A percentile compares a stretch with the other conserved stretches of the same genome.
These are phyloP conservation scores for Luffia ferchaultella DNA, from an alignment of 2,888 invertebrate genomes.

Conservation along the genomic window DNA sequence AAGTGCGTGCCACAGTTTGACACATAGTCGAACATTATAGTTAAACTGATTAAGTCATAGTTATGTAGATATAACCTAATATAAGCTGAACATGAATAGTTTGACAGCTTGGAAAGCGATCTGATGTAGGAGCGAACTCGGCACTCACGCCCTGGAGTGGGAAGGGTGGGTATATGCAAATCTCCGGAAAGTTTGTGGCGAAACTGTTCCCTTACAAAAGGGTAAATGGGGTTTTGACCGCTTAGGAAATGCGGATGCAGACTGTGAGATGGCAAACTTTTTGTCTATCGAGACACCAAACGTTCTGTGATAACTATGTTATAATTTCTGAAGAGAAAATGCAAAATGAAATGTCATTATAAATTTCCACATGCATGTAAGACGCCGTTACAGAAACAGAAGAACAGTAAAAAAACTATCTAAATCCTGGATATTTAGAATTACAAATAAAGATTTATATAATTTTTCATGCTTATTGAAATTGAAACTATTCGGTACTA, in stretches of 20 bases:
- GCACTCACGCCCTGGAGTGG: neutral
- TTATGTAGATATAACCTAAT: neutral
- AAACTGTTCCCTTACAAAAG: neutral
- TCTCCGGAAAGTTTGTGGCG: neutral
- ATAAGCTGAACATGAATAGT: neutral
- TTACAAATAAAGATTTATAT: no score
- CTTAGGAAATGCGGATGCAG: neutral
- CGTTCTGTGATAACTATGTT: no score
- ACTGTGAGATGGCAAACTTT: neutral
- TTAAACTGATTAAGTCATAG: neutral
- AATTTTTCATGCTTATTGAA: no score
- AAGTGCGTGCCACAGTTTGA: neutral
- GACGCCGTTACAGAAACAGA: no score
- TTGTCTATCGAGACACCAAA: no score
- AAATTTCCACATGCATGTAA: no score
- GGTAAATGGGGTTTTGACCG: neutral
- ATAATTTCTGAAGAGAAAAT: no score
- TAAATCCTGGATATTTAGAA: no score
- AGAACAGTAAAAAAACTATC: no score
- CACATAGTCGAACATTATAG: neutral
- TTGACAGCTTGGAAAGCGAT: neutral
- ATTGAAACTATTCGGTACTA: no score
- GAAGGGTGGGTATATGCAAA: neutral
- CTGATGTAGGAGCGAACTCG: neutral
- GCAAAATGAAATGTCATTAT: no score